Evolutionary conservation across 2,797 vertebrate species (phyloP).

Genomic region (Urosaurus nigricauda): DNA sequence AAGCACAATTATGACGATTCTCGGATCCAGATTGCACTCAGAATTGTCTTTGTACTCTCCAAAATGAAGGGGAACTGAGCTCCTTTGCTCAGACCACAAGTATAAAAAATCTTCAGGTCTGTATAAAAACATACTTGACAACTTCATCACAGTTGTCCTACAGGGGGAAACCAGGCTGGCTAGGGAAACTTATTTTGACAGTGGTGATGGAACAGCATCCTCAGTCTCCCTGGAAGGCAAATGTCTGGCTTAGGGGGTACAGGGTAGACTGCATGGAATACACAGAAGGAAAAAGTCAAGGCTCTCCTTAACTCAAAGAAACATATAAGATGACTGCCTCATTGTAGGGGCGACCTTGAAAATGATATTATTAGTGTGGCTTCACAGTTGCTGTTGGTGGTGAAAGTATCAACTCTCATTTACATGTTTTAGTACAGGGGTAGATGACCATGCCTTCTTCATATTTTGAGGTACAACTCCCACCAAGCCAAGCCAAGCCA

Average conservation of each 20-base stretch:
- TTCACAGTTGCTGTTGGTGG: too few species aligned
- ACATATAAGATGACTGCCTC: too few species aligned
- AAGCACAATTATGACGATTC: constrained; percentile 31
- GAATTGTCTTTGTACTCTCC: not conserved
- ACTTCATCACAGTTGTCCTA: not conserved
- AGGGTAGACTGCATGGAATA: not conserved
- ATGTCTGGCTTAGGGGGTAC: not conserved
- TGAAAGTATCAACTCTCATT: too few species aligned
- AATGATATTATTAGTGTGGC: too few species aligned
- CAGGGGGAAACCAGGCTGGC: not conserved
- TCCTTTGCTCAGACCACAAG: not conserved
- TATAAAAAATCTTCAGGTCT: not conserved
- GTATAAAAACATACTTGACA: not conserved
- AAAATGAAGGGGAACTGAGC: not conserved
- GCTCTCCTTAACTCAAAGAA: too few species aligned
- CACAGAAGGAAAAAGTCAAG: too few species aligned
- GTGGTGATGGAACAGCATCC: not conserved
- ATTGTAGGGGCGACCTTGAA: too few species aligned
- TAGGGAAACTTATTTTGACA: not conserved
- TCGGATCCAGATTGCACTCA: constrained; percentile 10
- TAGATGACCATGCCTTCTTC: too few species aligned
- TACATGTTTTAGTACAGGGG: too few species aligned
- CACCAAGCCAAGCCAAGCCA: too few species aligned
- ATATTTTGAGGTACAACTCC: too few species aligned
- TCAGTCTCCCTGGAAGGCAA: not conserved